phyloP scores from a whole-genome alignment of 2,888 invertebrate genomes.

The Tillus elongatus region DNA sequence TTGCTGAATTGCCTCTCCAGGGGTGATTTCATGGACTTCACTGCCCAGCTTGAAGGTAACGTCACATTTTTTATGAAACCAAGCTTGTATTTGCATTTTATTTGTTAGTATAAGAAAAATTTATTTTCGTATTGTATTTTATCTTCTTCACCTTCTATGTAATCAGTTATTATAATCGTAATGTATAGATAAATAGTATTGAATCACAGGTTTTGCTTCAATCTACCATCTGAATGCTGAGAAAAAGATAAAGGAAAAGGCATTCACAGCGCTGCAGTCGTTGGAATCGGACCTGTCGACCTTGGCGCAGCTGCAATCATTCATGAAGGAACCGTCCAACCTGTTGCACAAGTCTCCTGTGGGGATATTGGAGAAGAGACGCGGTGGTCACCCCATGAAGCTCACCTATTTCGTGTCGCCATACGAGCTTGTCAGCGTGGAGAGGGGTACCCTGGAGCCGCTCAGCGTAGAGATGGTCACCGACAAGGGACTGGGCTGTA shows the following conservation, averaged over 20 bases:
- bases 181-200: too few relatives aligned
- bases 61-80: too few relatives aligned
- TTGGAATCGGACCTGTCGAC: conserved; percentile 82
- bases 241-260: conserved; percentile 89
- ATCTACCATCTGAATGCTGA: conserved; percentile 93
- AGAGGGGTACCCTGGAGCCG: conserved; percentile 60
- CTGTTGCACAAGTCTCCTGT: conserved; percentile 83
- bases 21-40: conserved; percentile 87
- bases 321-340: conserved; percentile 60
- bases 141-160: too few relatives aligned
- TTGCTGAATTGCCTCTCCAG: conserved; percentile 72
- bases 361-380: conserved; percentile 72
- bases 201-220: conserved; percentile 53
- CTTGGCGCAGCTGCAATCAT: conserved; percentile 67
- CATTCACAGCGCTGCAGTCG: conserved; percentile 84
- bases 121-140: too few relatives aligned
- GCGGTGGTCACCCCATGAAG: conserved; percentile 88
- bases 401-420: conserved; percentile 91
- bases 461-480: conserved; percentile 67
- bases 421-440: conserved; percentile 77
- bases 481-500: conserved; percentile 66
- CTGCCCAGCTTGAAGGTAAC: conserved; percentile 74
- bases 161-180: too few relatives aligned
- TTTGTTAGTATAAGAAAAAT: too few relatives aligned
- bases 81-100: too few relatives aligned